phyloP scores from a whole-genome alignment of 2,797 vertebrate species.

The Enteromius thamalakanensis region DNA sequence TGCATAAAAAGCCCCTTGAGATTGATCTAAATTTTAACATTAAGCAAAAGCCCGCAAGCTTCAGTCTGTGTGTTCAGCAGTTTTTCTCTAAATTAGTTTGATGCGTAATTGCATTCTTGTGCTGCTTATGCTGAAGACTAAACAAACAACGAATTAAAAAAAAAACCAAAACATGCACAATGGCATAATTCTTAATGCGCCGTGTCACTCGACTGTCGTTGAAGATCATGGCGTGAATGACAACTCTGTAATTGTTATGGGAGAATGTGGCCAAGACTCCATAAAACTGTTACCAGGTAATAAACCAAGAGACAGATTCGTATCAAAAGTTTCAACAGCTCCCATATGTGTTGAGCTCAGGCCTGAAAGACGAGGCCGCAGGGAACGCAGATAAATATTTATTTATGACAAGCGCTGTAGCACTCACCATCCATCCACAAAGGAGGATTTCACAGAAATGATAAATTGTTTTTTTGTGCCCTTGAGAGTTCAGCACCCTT shows the following conservation, averaged over 20 bases:
- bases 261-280: conserved; percentile 38
- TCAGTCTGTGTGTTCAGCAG: conserved; percentile 11
- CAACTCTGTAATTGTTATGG: conserved; percentile 51
- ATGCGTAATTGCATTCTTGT: conserved; percentile 9
- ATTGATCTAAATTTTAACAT: conserved; percentile 24
- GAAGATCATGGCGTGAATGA: conserved; percentile 47
- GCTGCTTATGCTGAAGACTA: background rate
- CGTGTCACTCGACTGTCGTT: background rate
- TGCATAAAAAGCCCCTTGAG: conserved; percentile 40
- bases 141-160: background rate
- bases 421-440: conserved; percentile 37
- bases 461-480: conserved; percentile 31
- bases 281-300: conserved; percentile 38
- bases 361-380: conserved; percentile 24
- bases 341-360: conserved; percentile 6
- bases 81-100: conserved; percentile 22
- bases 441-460: conserved; percentile 16
- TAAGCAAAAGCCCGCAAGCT: conserved; percentile 6
- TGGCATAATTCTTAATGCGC: conserved; percentile 14
- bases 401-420: conserved; percentile 42
- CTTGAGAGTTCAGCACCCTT: conserved; percentile 27
- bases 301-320: conserved; percentile 52
- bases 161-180: conserved; percentile 12
- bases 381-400: conserved; percentile 39
- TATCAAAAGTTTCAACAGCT: conserved; percentile 55